These are phyloP conservation scores for Chalcis sispes DNA, from an alignment of 2,888 invertebrate species.

Conservation along the genomic window DNA sequence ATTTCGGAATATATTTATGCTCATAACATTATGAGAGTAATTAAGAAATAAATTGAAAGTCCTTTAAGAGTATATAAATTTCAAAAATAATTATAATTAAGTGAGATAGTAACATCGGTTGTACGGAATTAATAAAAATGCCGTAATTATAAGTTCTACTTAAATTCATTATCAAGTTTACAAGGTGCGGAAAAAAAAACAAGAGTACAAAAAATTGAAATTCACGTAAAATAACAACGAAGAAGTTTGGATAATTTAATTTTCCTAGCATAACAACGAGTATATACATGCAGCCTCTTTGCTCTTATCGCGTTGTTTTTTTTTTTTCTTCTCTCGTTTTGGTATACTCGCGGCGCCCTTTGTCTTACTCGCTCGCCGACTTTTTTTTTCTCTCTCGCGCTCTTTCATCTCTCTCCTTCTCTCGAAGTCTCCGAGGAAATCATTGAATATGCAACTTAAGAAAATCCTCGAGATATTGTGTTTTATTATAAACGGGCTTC, in stretches of 20 bases:
- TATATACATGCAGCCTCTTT: neutral
- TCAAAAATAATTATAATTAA: neutral
- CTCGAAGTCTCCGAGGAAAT: slow-evolving; percentile 84
- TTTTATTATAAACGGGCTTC: slow-evolving; percentile 74
- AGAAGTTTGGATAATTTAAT: slow-evolving; percentile 62
- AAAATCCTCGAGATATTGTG: slow-evolving; percentile 75
- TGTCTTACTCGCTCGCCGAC: slow-evolving; percentile 20
- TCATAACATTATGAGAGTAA: too few relatives aligned
- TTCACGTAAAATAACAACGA: slow-evolving; percentile 41
- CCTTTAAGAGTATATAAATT: neutral
- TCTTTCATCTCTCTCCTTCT: too few relatives aligned
- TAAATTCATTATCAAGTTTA: neutral
- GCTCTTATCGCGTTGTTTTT: too few relatives aligned
- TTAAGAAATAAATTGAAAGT: neutral
- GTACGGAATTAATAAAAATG: too few relatives aligned
- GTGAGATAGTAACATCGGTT: too few relatives aligned
- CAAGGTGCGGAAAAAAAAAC: slow-evolving; percentile 10
- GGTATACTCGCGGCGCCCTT: slow-evolving; percentile 30
- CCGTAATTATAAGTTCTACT: too few relatives aligned
- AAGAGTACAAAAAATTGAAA: too few relatives aligned
- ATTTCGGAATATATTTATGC: neutral
- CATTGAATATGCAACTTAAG: slow-evolving; percentile 85
- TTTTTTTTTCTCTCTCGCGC: slow-evolving; percentile 25
- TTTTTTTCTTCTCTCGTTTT: neutral
- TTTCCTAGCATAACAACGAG: slow-evolving; percentile 50